Base-by-base conservation (phyloP, 2,113 vertebrate genomes). In the Paramisgurnus dabryanus region DNA sequence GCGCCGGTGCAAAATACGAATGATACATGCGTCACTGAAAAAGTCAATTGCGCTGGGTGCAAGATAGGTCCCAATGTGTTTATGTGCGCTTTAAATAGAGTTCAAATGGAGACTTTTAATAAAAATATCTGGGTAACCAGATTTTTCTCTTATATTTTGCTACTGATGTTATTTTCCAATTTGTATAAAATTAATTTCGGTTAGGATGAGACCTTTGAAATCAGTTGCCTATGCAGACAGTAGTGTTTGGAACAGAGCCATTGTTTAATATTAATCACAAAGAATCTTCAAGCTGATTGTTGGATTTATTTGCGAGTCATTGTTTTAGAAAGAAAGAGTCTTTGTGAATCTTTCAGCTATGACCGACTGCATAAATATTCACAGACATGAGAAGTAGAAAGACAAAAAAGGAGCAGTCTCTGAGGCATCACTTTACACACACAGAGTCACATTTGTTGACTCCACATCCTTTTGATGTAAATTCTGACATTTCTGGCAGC, bases 401-500 rank as follows among this genome's bases (percentile, higher is more conserved):
- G 11, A 58, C 18, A n/a, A 64, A 40, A 45, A 55, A 17, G 10
- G 18, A 34, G 18, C 5, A 13, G 50, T 57, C 67, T 66, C 57
- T 40, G 77, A 70, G 76, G 79, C 41, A 58, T 49, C 43, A 68
- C 75, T 74, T 18, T 34, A 74, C 68, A 57, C 74, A 72, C 81
- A 78, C 69, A 72, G 11, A 69, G 71, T 27, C 80, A 63, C 80
- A 41, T 75, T 81, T 81, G 80, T 81, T 81, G 80, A 76, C 64
- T 81, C 73, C 49, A 49, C 41, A 70, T 83, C 63, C 55, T 70
- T 27, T 45, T 65, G 80, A 93, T 92, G 90, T 90, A 91, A 87
- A 93, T 91, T 87, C 87, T 91, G 90, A 91, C 90, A 91, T 92
- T 93, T 92, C 82, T 84, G 27, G 60, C 40, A 76, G 76, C 80